Evolutionary conservation across 2,797 vertebrate species (phyloP).

Genomic region (Rhynchonycteris naso): DNA sequence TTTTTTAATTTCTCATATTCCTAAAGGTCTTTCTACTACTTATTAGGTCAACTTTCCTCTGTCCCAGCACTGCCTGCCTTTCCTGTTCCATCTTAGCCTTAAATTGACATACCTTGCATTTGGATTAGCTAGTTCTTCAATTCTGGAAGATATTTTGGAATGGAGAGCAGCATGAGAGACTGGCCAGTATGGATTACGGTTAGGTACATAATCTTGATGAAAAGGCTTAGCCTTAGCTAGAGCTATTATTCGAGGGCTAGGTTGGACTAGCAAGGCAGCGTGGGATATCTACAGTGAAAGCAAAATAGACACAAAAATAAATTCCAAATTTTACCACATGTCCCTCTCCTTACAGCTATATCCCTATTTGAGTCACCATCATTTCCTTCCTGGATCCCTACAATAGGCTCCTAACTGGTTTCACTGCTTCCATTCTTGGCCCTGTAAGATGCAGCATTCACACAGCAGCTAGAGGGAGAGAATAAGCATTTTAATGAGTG

Average conservation of each 20-base stretch:
- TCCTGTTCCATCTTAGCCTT: constrained; percentile 11
- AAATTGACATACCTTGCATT: constrained; percentile 53
- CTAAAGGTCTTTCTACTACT: background rate
- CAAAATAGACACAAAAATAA: background rate
- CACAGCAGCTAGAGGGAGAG: background rate
- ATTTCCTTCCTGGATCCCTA: background rate
- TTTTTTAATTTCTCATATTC: background rate
- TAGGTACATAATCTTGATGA: constrained; percentile 77
- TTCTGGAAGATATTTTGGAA: constrained; percentile 52
- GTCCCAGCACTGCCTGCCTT: constrained; percentile 19
- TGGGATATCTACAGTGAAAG: constrained; percentile 82
- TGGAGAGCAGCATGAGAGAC: constrained; percentile 71
- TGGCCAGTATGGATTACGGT: constrained; percentile 81
- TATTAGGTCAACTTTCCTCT: background rate
- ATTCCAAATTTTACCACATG: background rate
- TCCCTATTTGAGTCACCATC: background rate
- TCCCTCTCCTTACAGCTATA: background rate
- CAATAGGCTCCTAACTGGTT: background rate
- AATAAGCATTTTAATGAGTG: background rate
- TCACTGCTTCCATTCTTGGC: background rate
- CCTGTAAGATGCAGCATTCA: background rate
- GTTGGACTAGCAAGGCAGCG: constrained; percentile 78
- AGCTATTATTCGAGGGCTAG: constrained; percentile 76
- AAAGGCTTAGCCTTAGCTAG: constrained; percentile 86
- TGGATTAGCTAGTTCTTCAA: constrained; percentile 77